A percentile compares a stretch with the other conserved stretches of the same genome.
phyloP scores from a whole-genome alignment of 2,113 vertebrate species.

The Saimiri boliviensis region DNA sequence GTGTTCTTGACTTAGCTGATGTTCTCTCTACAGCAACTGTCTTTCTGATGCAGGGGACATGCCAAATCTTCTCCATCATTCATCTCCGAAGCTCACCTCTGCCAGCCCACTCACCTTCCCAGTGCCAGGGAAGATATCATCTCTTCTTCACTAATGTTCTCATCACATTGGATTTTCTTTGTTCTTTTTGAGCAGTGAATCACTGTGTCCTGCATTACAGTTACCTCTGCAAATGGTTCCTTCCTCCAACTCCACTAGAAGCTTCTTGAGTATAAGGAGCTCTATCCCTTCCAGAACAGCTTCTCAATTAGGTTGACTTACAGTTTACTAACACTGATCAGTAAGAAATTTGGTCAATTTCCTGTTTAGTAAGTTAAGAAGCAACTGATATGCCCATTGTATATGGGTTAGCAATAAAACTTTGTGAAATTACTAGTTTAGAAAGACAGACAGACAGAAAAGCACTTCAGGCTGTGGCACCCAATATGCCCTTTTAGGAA shows the following conservation, averaged over 20 bases:
- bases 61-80: accelerated
- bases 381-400: accelerated
- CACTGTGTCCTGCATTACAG: background rate
- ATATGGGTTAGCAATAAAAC: accelerated
- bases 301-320: background rate
- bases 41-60: background rate
- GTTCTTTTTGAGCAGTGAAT: accelerated
- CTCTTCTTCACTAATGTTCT: background rate
- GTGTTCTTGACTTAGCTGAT: accelerated
- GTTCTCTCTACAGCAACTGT: no score
- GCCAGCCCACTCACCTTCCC: background rate
- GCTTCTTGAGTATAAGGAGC: background rate
- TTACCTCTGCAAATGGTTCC: background rate
- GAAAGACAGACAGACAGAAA: accelerated
- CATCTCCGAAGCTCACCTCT: background rate
- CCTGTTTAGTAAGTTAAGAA: background rate
- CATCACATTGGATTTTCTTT: background rate
- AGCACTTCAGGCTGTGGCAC: accelerated
- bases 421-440: background rate
- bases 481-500: background rate
- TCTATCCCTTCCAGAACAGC: background rate
- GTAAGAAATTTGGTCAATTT: accelerated
- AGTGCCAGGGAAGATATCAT: accelerated
- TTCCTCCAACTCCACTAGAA: background rate
- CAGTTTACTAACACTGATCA: background rate